Evolutionary conservation across 2,888 invertebrate species (phyloP).

Genomic region (Cerceris rybyensis): DNA sequence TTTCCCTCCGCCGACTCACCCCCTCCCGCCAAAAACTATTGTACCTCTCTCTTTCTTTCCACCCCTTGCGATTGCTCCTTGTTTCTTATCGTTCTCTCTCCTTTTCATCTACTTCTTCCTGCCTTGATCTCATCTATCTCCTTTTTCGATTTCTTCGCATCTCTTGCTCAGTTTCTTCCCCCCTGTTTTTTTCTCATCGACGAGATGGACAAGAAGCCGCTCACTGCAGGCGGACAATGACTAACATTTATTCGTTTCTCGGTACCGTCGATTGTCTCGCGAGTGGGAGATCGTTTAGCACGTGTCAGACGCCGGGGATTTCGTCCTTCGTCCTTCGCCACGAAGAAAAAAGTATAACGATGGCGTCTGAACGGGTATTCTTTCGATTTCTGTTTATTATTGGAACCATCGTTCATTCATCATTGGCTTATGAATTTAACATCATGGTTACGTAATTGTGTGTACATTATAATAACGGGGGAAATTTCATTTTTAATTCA

Average conservation of each 20-base stretch:
- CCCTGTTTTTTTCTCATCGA: not conserved
- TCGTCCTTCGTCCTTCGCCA: conserved; percentile 14
- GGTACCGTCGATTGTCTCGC: conserved; percentile 13
- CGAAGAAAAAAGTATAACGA: conserved; percentile 15
- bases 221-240: conserved; percentile 15
- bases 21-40: not conserved
- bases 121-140: not conserved
- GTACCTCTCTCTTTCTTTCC: not conserved
- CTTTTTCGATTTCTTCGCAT: conserved; percentile 19
- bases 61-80: not conserved
- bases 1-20: not conserved
- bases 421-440: not conserved
- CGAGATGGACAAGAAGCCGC: conserved; percentile 1
- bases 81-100: conserved; percentile 4
- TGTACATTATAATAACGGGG: too few species aligned
- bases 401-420: conserved; percentile 22
- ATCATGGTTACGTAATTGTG: too few species aligned
- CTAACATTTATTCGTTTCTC: conserved; percentile 27
- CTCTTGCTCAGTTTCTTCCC: not conserved
- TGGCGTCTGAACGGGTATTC: conserved; percentile 10
- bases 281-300: conserved; percentile 31
- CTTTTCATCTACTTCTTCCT: conserved; percentile 9
- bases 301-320: conserved; percentile 29
- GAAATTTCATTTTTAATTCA: too few species aligned
- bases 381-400: conserved; percentile 31